Evolutionary conservation across 2,113 vertebrate species (phyloP), one percentile per base, ranked within the genome.

Genomic region (Lanius ludovicianus): DNA sequence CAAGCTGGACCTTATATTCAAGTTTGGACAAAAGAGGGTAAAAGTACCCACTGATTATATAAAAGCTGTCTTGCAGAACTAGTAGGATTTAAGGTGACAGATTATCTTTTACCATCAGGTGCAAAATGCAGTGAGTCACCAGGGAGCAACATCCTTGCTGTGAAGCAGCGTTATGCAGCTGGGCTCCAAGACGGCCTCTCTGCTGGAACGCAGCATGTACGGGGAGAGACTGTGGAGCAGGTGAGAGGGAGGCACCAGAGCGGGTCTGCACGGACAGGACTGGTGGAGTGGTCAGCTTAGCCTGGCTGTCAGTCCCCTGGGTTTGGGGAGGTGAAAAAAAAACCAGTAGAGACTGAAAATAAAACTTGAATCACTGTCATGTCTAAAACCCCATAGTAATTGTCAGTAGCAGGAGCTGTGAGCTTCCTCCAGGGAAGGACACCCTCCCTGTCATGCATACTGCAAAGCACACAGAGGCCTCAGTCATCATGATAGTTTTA

Each of bases 1-100:
- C 92, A 92, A 92, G 90, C 86, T 89, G 96, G 95, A 95, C 88
- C 84, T 87, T 94, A 70, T 47, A 95, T 78, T 95, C 83, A 55
- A 44, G 53, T 73, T 62, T 89, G 80, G 88, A 96, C 70, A 96
- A 96, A 93, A 89, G 60, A 90, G 60, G 86, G 95, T 81, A 67
- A 79, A 89, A 90, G 85, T 82, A 93, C 41, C 27, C 88, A 65
- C 68, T 95, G 92, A 92, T 96, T 94, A 84, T 63, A 86, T 37
- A 92, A 89, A 95, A 93, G 64, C 86, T 70, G n/a, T 53, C 83
- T 94, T 92, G 74, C 83, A 95, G 76, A 94, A 77, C 67, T 89
- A 56, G 90, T 91, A 67, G 50, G 53, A 93, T 86, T 87, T 81
- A 84, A 92, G 94, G 95, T 94, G 91, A 84, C 56, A 84, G 78